Evolutionary conservation across 2,888 invertebrate genomes (phyloP).

Genomic region (Bombyx huttoni): DNA sequence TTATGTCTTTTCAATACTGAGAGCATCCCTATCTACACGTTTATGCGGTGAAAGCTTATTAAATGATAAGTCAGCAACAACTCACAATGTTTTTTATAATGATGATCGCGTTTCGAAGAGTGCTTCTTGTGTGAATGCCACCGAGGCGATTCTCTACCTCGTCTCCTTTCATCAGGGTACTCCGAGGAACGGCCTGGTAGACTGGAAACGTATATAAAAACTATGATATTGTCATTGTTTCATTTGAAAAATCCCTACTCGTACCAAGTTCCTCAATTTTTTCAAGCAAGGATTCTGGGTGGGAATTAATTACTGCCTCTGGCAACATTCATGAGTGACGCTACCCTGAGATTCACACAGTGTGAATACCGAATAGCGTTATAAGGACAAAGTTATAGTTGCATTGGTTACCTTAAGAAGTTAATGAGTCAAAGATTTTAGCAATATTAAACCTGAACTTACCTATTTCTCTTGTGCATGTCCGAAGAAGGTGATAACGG

Average conservation of each 20-base stretch:
- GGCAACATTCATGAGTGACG: too few species aligned
- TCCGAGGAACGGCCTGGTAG: slow-evolving; percentile 73
- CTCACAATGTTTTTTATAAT: slow-evolving; percentile 75
- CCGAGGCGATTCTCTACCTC: slow-evolving; percentile 57
- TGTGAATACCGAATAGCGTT: too few species aligned
- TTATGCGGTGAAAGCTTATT: background rate
- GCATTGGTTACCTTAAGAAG: too few species aligned
- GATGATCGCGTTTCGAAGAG: slow-evolving; percentile 68
- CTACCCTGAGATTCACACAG: too few species aligned
- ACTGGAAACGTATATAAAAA: slow-evolving; percentile 37
- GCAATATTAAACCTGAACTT: background rate
- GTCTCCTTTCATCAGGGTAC: slow-evolving; percentile 50
- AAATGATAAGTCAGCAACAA: slow-evolving; percentile 4
- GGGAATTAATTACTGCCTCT: too few species aligned
- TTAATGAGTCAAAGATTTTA: background rate
- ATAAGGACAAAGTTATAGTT: too few species aligned
- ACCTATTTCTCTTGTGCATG: slow-evolving; percentile 68
- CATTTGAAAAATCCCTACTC: too few species aligned
- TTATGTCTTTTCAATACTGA: too few species aligned
- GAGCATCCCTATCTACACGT: too few species aligned
- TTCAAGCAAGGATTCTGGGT: too few species aligned
- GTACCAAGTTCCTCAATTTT: too few species aligned
- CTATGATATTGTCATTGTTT: background rate
- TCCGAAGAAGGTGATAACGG: slow-evolving; percentile 78
- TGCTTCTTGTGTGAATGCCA: slow-evolving; percentile 71